Evolutionary conservation across 2,888 invertebrate species (phyloP).

Genomic region (Chymomyza amoena): DNA sequence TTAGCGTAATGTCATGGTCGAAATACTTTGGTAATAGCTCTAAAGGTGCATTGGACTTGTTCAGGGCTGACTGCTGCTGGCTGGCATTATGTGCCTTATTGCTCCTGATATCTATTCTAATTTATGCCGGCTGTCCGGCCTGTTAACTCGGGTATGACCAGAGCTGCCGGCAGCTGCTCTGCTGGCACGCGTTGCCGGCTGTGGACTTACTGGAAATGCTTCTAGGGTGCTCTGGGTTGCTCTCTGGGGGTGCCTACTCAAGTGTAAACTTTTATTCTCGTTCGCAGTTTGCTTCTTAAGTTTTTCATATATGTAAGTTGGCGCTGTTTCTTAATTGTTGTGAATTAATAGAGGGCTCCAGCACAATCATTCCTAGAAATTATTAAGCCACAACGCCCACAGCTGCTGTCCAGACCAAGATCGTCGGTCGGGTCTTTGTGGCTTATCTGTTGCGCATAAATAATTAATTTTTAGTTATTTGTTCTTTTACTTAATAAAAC

Average conservation of each 20-base stretch:
- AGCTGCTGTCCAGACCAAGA: constrained; percentile 2
- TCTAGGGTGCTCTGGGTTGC: background rate
- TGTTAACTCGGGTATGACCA: constrained; percentile 69
- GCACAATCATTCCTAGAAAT: constrained; percentile 12
- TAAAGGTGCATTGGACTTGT: constrained; percentile 56
- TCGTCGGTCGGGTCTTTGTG: constrained; percentile 1
- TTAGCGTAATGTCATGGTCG: constrained; percentile 50
- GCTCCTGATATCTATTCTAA: constrained; percentile 37
- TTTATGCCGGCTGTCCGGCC: constrained; percentile 37
- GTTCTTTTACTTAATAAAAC: constrained; percentile 32
- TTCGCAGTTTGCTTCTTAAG: constrained; percentile 47
- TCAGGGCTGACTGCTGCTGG: constrained; percentile 44
- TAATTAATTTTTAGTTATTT: constrained; percentile 65
- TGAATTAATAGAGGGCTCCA: constrained; percentile 13
- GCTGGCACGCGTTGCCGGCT: constrained; percentile 43
- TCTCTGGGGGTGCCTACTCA: constrained; percentile 19
- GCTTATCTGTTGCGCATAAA: constrained; percentile 58
- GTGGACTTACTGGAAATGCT: constrained; percentile 62
- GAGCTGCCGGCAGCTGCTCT: constrained; percentile 38
- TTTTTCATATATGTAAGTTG: constrained; percentile 27
- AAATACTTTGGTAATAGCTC: constrained; percentile 54
- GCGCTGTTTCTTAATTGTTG: constrained; percentile 23
- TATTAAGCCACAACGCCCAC: constrained; percentile 33
- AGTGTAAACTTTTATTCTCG: constrained; percentile 47
- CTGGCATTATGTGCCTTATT: constrained; percentile 48